Evolutionary conservation across 2,797 vertebrate genomes (phyloP).

Genomic region (Melanotaenia pygmaea): DNA sequence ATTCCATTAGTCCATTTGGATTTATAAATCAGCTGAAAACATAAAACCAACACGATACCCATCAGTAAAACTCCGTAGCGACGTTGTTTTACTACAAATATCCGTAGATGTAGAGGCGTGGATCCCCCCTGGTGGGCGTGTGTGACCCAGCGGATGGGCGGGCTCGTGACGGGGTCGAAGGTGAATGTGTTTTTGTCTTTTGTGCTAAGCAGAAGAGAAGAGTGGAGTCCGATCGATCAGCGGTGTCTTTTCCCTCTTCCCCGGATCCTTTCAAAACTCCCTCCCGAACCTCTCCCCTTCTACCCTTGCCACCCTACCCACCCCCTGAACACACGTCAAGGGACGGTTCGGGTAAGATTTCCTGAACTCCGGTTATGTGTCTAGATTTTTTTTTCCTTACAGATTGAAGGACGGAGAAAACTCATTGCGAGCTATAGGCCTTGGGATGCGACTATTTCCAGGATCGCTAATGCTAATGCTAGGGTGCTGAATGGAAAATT

Average conservation of each 20-base stretch:
- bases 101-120: neutral
- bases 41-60: neutral
- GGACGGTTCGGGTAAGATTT: constrained; percentile 76
- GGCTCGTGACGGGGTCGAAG: constrained; percentile 76
- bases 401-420: constrained; percentile 68
- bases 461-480: constrained; percentile 58
- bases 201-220: constrained; percentile 84
- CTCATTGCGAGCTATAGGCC: constrained; percentile 75
- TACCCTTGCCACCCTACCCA: constrained; percentile 85
- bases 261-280: constrained; percentile 87
- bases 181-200: constrained; percentile 82
- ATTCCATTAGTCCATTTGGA: no score
- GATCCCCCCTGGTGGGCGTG: constrained; percentile 38
- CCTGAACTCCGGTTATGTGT: constrained; percentile 12
- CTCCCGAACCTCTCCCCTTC: constrained; percentile 88
- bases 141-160: constrained; percentile 56
- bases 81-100: neutral
- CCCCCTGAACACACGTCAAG: constrained; percentile 75
- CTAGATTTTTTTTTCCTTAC: neutral
- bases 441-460: constrained; percentile 71
- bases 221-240: constrained; percentile 84
- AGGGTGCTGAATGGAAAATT: constrained; percentile 55
- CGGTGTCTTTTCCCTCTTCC: constrained; percentile 87
- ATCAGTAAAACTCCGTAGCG: neutral
- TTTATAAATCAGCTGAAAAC: neutral